Evolutionary conservation across 2,113 vertebrate species (phyloP), one percentile per base, ranked within the genome.

Genomic region (Periophthalmus modestus): DNA sequence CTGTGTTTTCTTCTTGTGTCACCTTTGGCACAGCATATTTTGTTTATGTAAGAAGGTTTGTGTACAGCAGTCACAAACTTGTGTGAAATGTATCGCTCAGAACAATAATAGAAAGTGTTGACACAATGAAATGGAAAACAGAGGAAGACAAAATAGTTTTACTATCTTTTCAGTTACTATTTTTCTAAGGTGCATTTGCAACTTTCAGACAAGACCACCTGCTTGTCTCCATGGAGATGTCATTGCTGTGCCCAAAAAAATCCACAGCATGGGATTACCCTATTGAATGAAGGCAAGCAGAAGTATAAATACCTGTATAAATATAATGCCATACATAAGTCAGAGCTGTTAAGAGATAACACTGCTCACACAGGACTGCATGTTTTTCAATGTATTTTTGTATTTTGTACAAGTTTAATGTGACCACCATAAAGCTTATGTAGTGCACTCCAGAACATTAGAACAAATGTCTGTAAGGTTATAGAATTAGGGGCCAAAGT

Each of bases 91-190:
- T 28, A 72, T 47, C 21, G 13, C 70, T 68, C 54, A 21, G 13
- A 59, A 72, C 47, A 23, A 47, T 19, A 81, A 71, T 19, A 81
- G 69, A 69, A 28, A 15, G 52, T 57, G n/a, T 57, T 23, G 7
- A 23, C n/a, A 57, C 11, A 57, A 11, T 57, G 54, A 23, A 23
- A 57, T 6, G n/a, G 2, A 21, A 23, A 16, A 13, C 14, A 47
- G 13, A 47, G 15, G 13, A 52, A 55, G 52, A 48, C 47, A 15
- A 21, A n/a, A 55, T n/a, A 54, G 0, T 54, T n/a, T 7, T 16
- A 18, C 18, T 19, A 52, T 7, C 6, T 52, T 18, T 18, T 52
- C 6, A 52, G 16, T 52, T 52, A 52, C 4, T 52, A 19, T 19
- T 52, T 52, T 18, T 10, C n/a, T 19, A 52, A 55, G 52, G 19